These are phyloP conservation scores for Python bivittatus DNA, from an alignment of 2,113 vertebrate species.

Conservation along the genomic window DNA sequence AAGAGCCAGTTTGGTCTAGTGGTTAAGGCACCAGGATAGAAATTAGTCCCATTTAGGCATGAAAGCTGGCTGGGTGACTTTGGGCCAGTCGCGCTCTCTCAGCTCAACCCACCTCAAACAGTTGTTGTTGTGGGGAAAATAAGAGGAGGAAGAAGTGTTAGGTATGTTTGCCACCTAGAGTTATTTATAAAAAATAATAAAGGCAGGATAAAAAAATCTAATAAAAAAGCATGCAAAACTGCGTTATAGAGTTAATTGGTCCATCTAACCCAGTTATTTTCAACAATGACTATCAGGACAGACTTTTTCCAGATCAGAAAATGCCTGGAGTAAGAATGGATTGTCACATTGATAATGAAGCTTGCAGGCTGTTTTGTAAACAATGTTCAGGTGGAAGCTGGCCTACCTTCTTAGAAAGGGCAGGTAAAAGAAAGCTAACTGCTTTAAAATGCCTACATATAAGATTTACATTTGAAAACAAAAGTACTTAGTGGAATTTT, in stretches of 20 bases:
- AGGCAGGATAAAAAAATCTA: no score
- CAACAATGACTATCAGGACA: neutral
- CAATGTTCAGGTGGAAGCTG: neutral
- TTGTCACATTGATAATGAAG: neutral
- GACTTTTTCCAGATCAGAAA: neutral
- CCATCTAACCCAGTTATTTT: neutral
- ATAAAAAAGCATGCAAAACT: no score
- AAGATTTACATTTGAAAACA: neutral
- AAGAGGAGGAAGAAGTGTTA: no score
- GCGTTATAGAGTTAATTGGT: neutral
- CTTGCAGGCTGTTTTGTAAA: neutral
- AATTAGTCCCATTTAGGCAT: no score
- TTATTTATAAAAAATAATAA: no score
- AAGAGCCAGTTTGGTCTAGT: no score
- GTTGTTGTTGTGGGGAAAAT: no score
- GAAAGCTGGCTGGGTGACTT: no score
- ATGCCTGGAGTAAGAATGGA: neutral
- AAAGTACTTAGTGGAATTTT: neutral
- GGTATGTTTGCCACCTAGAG: no score
- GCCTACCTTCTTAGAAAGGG: neutral
- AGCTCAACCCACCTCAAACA: no score
- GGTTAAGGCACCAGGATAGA: no score
- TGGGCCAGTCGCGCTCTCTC: no score
- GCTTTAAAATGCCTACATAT: neutral
- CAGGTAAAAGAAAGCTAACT: neutral